Base-by-base conservation (phyloP, 2,113 vertebrate genomes). In the zebrafish (Danio rerio) region DNA sequence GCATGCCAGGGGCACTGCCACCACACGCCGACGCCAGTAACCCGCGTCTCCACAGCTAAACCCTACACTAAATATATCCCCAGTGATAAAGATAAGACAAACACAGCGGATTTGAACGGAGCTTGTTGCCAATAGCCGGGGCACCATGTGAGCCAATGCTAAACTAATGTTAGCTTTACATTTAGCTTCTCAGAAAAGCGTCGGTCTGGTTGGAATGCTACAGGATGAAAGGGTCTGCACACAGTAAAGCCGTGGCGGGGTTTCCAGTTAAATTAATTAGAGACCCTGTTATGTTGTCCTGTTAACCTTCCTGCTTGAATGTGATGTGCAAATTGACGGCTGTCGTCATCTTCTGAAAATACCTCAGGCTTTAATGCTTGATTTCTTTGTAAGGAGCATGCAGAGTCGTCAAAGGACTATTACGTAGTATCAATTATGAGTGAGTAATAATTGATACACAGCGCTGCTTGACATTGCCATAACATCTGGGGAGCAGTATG, bases 21-120 rank as follows among this genome's bases (percentile, higher is more conserved):
- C 89, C 71, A 77, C 87, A 78, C 84, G 86, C 88, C 89, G 90
- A 93, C 91, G 87, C 90, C 91, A 92, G 16, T 15, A 88, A 79
- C 66, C 78, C 82, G 7, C 90, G 87, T 87, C 86, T 88, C 82
- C 82, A 84, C 72, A 90, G 89, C 93, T 94, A 90, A 93, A 91
- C 93, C 88, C 88, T 91, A 88, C 87, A 89, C 95, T 97, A 95
- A 94, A 96, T 95, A 95, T 94, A 96, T 90, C 94, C 82, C 88
- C 81, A 73, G 87, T 78, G 81, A 91, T 88, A 84, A 92, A 86
- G 95, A 95, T 88, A 91, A 96, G 92, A 94, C 93, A 88, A 91
- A 94, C 92, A 89, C 90, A 56, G 88, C 76, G 89, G 93, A 95
- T 95, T 93, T 91, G 90, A 92, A 83, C 72, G 78, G 90, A 50